phyloP scores from a whole-genome alignment of 2,888 invertebrate species.

The Hoplodrina ambigua region DNA sequence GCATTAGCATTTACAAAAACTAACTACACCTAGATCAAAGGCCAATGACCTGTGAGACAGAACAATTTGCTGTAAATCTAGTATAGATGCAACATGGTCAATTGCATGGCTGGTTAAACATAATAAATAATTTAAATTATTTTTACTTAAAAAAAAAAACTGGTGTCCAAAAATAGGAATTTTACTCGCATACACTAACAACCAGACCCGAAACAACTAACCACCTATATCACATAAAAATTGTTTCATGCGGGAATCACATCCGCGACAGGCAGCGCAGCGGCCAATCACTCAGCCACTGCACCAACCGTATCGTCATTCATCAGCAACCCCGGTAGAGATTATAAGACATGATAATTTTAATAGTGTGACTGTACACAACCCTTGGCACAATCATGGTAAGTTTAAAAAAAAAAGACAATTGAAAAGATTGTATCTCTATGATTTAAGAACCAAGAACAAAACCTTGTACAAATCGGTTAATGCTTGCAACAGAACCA shows the following conservation, averaged over 20 bases:
- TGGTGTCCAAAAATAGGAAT: too few relatives aligned
- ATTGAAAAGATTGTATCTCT: slow-evolving; percentile 45
- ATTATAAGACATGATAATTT: slow-evolving; percentile 31
- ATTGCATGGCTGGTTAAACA: slow-evolving; percentile 48
- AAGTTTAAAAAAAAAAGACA: slow-evolving; percentile 35
- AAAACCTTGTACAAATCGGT: slow-evolving; percentile 62
- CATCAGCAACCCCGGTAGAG: slow-evolving; percentile 49
- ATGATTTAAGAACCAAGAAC: slow-evolving; percentile 44
- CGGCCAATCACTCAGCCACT: not conserved
- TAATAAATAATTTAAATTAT: slow-evolving; percentile 7
- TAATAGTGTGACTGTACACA: slow-evolving; percentile 38
- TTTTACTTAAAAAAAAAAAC: not conserved
- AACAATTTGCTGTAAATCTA: slow-evolving; percentile 37
- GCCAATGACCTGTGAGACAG: slow-evolving; percentile 60
- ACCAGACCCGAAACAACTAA: too few relatives aligned
- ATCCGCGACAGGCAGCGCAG: not conserved
- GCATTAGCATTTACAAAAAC: slow-evolving; percentile 70
- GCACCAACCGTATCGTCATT: not conserved
- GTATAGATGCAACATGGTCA: slow-evolving; percentile 30
- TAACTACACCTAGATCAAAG: slow-evolving; percentile 63
- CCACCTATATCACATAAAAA: too few relatives aligned
- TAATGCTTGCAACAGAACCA: slow-evolving; percentile 52
- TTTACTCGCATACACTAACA: too few relatives aligned
- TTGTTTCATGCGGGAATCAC: not conserved
- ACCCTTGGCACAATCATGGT: slow-evolving; percentile 28